These are phyloP conservation scores for Synanthedon formicaeformis DNA, from an alignment of 2,888 invertebrate species.

Conservation along the genomic window DNA sequence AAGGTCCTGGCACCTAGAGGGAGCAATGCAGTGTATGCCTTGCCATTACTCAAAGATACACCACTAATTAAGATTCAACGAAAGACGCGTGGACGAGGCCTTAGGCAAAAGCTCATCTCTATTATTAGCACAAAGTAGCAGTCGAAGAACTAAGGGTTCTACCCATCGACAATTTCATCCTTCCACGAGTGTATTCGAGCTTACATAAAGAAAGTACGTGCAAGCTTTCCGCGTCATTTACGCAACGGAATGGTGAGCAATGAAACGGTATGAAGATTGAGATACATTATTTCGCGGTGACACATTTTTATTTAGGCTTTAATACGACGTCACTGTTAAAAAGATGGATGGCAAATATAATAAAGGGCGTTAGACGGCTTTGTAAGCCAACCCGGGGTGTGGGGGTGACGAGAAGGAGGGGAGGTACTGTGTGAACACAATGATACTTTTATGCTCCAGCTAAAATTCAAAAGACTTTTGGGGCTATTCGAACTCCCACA, in stretches of 20 bases:
- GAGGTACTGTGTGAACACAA: constrained; percentile 10
- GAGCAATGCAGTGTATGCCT: too few relatives aligned
- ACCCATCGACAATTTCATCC: too few relatives aligned
- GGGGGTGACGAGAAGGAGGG: constrained; percentile 2
- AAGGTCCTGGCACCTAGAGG: too few relatives aligned
- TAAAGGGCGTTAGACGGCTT: constrained; percentile 31
- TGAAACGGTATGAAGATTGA: constrained; percentile 9
- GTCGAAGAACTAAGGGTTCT: too few relatives aligned
- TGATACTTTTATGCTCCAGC: constrained; percentile 17
- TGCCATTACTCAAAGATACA: too few relatives aligned
- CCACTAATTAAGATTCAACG: too few relatives aligned
- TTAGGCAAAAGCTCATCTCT: too few relatives aligned
- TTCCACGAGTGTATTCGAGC: too few relatives aligned
- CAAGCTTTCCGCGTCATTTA: background rate
- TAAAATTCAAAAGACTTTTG: constrained; percentile 20
- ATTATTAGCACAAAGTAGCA: too few relatives aligned
- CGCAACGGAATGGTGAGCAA: background rate
- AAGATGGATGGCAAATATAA: constrained; percentile 37
- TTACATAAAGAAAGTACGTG: too few relatives aligned
- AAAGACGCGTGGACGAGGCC: too few relatives aligned
- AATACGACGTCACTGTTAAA: constrained; percentile 32
- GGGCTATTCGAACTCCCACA: constrained; percentile 5
- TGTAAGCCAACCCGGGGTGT: constrained; percentile 12
- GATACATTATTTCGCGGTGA: constrained; percentile 22
- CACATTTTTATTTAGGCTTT: constrained; percentile 33